A percentile compares a stretch with the other conserved stretches of the same genome.
phyloP scores from a whole-genome alignment of 2,113 vertebrate species.

The Cyphomyrus plagiostoma region DNA sequence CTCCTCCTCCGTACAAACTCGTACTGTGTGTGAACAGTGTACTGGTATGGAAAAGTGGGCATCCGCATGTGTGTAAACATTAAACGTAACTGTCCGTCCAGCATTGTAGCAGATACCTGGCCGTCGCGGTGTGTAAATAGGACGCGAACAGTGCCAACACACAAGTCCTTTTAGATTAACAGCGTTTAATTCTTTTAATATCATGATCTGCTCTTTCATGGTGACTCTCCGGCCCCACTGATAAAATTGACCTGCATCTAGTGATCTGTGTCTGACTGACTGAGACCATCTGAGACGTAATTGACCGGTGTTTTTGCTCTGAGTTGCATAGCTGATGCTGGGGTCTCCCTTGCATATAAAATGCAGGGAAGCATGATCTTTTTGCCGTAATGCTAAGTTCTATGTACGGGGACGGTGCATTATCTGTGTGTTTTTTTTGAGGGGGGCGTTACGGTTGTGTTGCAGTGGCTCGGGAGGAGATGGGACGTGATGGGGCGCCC shows the following conservation, averaged over 20 bases:
- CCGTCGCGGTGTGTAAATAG: background rate
- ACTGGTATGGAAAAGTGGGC: background rate
- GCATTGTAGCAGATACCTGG: background rate
- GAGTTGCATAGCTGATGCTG: background rate
- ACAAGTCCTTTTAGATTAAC: background rate
- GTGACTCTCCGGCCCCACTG: background rate
- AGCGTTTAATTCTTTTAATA: background rate
- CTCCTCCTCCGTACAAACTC: background rate
- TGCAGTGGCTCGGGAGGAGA: slow-evolving; percentile 1
- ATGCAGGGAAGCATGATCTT: background rate
- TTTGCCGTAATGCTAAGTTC: no score
- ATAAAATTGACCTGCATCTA: background rate
- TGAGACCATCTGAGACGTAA: background rate
- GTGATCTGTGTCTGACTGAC: background rate
- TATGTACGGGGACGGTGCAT: background rate
- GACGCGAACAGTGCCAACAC: background rate
- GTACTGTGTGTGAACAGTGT: background rate
- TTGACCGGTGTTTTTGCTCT: background rate
- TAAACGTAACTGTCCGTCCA: background rate
- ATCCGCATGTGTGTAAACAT: background rate
- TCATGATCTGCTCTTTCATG: background rate
- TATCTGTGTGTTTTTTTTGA: background rate
- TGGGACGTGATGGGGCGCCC: background rate
- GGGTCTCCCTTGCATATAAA: background rate
- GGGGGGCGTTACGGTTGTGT: background rate